phyloP scores from a whole-genome alignment of 30 jellyfish, hydroid and myxozoan species.

The Catostylus mosaicus region DNA sequence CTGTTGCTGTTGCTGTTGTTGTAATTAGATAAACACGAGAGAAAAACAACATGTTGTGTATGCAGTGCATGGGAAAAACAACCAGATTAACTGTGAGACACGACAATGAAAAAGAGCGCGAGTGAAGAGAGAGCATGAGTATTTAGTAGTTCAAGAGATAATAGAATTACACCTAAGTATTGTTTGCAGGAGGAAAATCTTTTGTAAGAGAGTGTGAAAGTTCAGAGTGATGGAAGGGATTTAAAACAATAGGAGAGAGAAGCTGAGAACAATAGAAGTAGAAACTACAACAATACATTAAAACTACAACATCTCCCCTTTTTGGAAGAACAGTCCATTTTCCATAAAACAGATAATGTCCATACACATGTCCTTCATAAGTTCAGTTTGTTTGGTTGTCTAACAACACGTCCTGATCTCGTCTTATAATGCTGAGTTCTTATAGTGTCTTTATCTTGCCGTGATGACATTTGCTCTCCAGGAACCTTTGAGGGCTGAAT shows the following conservation, averaged over 20 bases:
- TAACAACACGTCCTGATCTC: neutral
- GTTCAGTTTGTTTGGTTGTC: neutral
- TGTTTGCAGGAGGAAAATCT: slow-evolving; percentile 1
- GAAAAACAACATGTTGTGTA: too few relatives aligned
- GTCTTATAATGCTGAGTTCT: neutral
- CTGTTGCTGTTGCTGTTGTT: neutral
- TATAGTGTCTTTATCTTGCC: neutral
- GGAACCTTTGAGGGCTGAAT: neutral
- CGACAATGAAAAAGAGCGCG: too few relatives aligned
- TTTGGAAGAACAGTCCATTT: neutral
- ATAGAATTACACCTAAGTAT: slow-evolving; percentile 7
- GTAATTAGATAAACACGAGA: neutral
- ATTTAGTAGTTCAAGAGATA: too few relatives aligned
- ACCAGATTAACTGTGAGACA: too few relatives aligned
- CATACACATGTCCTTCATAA: neutral
- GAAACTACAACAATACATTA: too few relatives aligned
- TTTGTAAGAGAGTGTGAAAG: too few relatives aligned
- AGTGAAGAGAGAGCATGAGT: too few relatives aligned
- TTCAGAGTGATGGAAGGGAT: too few relatives aligned
- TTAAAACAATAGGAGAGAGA: too few relatives aligned
- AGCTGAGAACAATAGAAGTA: too few relatives aligned
- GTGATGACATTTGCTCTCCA: neutral
- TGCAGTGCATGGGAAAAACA: too few relatives aligned
- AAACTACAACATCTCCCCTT: neutral
- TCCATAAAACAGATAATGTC: neutral